A percentile compares a stretch with the other conserved stretches of the same genome.
Evolutionary conservation across 2,113 vertebrate genomes (phyloP).

Genomic region (Indicator maculatus): DNA sequence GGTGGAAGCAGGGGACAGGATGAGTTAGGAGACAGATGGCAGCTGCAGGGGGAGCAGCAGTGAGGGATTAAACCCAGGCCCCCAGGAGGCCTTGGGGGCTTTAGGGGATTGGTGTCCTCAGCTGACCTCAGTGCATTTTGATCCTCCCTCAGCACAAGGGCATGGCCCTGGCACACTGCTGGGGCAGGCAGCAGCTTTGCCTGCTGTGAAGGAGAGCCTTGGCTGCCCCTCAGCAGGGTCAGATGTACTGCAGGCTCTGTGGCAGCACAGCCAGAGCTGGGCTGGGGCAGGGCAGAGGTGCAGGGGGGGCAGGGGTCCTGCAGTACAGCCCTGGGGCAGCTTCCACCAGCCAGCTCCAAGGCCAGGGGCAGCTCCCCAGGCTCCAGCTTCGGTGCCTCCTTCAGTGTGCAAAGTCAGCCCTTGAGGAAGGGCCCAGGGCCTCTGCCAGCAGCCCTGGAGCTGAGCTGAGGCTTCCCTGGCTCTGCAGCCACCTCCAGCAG

Average conservation of each 20-base stretch:
- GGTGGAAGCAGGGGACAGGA: not conserved
- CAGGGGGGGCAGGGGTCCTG: not conserved
- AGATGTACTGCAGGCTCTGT: fast-evolving
- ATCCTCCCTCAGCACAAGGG: not conserved
- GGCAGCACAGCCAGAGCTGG: not conserved
- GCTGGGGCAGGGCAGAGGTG: not conserved
- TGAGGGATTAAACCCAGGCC: not conserved
- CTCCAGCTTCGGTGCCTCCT: fast-evolving
- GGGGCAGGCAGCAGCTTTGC: not conserved
- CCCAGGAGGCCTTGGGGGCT: not conserved
- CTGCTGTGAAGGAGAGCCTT: not conserved
- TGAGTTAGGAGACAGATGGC: constrained; percentile 1
- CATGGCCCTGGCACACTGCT: fast-evolving
- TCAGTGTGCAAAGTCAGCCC: not conserved
- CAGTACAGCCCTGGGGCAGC: fast-evolving
- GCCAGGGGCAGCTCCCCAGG: fast-evolving
- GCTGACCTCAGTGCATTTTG: not conserved
- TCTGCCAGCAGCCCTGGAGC: not conserved
- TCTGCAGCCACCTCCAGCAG: not conserved
- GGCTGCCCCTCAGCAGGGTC: not conserved
- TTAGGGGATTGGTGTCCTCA: not conserved
- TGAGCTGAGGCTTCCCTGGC: not conserved
- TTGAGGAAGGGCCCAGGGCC: fast-evolving
- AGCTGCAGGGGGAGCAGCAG: not conserved
- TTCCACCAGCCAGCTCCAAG: fast-evolving